phyloP scores from a whole-genome alignment of 2,888 invertebrate genomes.

The Erynnis tages region DNA sequence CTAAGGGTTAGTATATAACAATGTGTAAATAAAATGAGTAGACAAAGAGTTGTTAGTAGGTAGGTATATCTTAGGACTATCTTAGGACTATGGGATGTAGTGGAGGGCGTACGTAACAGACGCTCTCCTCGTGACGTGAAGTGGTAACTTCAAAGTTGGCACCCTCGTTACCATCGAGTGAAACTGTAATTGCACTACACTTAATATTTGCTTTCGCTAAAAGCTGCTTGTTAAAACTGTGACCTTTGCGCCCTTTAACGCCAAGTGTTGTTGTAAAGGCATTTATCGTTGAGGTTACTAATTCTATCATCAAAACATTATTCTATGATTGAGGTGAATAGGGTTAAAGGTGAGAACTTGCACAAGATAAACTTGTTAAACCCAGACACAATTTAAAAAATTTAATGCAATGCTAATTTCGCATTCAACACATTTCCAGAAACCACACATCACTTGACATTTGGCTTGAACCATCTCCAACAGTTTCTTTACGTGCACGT shows the following conservation, averaged over 20 bases:
- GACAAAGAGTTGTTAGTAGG: no score
- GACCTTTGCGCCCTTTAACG: slow-evolving; percentile 5
- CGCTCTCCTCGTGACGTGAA: not conserved
- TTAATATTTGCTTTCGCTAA: slow-evolving; percentile 23
- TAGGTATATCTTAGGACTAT: no score
- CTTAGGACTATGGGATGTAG: no score
- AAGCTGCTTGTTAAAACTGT: slow-evolving; percentile 10
- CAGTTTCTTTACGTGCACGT: slow-evolving; percentile 16
- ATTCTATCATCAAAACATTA: not conserved
- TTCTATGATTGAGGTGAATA: no score
- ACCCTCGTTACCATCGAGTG: slow-evolving; percentile 18
- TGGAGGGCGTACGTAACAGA: no score
- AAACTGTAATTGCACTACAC: slow-evolving; percentile 27
- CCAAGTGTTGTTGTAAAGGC: not conserved
- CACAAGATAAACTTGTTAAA: no score
- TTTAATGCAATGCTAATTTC: not conserved
- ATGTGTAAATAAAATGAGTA: no score
- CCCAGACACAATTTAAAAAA: no score
- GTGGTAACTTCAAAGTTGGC: slow-evolving; percentile 19
- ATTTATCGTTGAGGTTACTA: no score
- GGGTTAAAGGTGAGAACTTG: no score
- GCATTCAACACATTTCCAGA: not conserved
- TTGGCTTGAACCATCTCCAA: not conserved
- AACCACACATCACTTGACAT: not conserved
- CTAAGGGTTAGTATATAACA: no score